Evolutionary conservation across 2,113 vertebrate species (phyloP), one percentile per base, ranked within the genome.

Genomic region (Quiscalus mexicanus): DNA sequence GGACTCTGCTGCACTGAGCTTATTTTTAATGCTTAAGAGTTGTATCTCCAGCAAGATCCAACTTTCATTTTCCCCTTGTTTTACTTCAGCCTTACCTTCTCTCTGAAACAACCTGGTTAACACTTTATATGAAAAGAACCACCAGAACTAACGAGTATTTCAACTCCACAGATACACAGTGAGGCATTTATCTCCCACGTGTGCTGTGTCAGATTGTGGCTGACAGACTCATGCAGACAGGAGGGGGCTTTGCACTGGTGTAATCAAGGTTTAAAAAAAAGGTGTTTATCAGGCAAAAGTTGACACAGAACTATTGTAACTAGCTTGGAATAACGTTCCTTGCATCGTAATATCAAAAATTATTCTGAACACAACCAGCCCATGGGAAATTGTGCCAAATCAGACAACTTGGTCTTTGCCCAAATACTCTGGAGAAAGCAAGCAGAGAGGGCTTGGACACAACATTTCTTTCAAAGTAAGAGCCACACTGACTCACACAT

Each of bases 101-200:
- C 82, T n/a, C 50, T 25, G 30, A 45, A 69, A 60, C 24, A 30
- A 16, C 37, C 28, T 4, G 28, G 50, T 33, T 41, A 49, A 42
- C 3, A 45, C 1, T 19, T 58, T 1, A 22, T 15, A 14, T 0
- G 1, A 53, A 63, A 74, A 67, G 23, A 37, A 30, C 10, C 9
- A 15, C 5, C 30, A 64, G 39, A 76, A 74, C 6, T 24, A 15
- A 68, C 8, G 37, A 30, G 22, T 30, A 41, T 21, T 83, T 52
- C 6, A 79, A 28, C 21, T 76, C 50, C 79, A 42, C 30, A 45
- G 18, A 17, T 27, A 69, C 17, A 20, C 0, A 10, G n/a, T 2
- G 6, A 91, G 33, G 17, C 11, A 42, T 33, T 62, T 41, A 18
- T 30, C 53, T 63, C 25, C 28, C 49, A 1, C 20, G 2, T 0